Percentiles rank a stretch among this genome's conserved stretches.
Evolutionary conservation across 2,113 vertebrate species (phyloP).

Genomic region (Phylloscopus whistleri): DNA sequence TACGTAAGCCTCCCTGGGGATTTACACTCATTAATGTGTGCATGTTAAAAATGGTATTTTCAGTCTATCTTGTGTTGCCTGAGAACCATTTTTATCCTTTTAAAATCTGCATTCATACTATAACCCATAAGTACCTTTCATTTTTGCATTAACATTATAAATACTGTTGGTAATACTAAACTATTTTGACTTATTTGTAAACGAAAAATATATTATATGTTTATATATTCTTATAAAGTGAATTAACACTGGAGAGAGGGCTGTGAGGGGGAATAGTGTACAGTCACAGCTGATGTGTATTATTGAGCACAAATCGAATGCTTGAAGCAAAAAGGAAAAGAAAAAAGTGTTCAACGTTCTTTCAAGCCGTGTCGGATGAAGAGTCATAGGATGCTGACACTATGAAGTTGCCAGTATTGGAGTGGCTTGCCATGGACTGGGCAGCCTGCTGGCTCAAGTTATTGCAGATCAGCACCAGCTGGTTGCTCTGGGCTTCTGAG

Average conservation of each 20-base stretch:
- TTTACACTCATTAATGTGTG: constrained; percentile 26
- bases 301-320: not conserved
- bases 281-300: constrained; percentile 51
- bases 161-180: constrained; percentile 80
- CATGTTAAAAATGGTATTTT: constrained; percentile 41
- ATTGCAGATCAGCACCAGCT: constrained; percentile 84
- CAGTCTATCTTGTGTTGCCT: constrained; percentile 61
- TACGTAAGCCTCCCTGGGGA: constrained; percentile 5
- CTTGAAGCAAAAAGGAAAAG: not conserved
- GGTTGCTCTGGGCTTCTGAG: constrained; percentile 86
- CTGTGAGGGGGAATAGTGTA: not conserved
- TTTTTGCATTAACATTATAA: constrained; percentile 72
- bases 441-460: constrained; percentile 83
- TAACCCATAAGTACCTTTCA: constrained; percentile 61
- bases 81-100: constrained; percentile 69
- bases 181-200: constrained; percentile 77
- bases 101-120: constrained; percentile 68
- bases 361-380: constrained; percentile 79
- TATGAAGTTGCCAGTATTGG: constrained; percentile 77
- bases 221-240: constrained; percentile 76
- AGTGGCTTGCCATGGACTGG: constrained; percentile 77
- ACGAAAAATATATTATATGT: constrained; percentile 79
- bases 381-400: constrained; percentile 84
- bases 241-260: constrained; percentile 62
- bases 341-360: not conserved